Conservation (phyloP, 2,113 vertebrate species). For the Pica pica region DNA sequence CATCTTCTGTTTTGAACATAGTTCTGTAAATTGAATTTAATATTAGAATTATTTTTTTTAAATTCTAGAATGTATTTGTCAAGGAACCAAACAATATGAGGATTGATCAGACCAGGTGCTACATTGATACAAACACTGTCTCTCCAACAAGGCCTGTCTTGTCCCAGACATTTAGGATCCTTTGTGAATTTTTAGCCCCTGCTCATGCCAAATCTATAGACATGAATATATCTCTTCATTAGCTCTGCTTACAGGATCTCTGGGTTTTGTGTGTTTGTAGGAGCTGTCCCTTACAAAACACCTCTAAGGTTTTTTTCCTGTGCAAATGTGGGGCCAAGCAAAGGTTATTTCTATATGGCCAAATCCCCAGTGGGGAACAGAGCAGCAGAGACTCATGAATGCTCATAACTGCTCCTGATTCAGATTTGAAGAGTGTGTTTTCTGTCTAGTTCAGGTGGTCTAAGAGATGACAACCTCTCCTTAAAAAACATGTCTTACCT, state of each 20-base stretch:
- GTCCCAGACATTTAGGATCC: background rate
- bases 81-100: background rate
- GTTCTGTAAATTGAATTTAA: background rate
- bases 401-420: background rate
- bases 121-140: fast-evolving
- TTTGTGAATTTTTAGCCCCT: background rate
- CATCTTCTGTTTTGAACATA: background rate
- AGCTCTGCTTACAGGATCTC: background rate
- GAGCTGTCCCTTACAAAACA: background rate
- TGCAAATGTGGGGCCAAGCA: background rate
- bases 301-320: background rate
- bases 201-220: background rate
- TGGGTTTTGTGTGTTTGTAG: background rate
- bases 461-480: background rate
- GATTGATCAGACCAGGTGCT: background rate
- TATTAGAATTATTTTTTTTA: background rate
- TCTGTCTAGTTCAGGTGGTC: background rate
- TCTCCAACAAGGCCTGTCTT: background rate
- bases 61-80: background rate
- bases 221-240: background rate
- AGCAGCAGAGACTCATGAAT: background rate
- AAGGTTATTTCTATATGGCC: background rate
- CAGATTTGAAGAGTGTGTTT: background rate
- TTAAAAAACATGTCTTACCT: background rate
- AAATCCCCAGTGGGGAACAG: background rate